Evolutionary conservation across 2,797 vertebrate genomes (phyloP).

Genomic region (Decapterus maruadsi): DNA sequence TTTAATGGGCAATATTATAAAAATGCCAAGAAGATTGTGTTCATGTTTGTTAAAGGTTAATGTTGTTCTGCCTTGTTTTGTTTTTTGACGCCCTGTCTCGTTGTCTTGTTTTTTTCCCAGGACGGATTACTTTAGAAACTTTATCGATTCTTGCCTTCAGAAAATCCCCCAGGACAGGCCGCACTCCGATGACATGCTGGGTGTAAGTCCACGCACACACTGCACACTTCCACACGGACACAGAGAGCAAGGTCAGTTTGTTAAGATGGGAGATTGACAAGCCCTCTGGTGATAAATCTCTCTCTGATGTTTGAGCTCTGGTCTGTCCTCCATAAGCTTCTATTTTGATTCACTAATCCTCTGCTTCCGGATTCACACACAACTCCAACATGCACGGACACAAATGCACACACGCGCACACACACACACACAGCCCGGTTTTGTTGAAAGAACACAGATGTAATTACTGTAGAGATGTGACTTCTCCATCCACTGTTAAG

Average conservation of each 20-base stretch:
- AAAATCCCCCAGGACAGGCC: slow-evolving; percentile 99
- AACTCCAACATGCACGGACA: slow-evolving; percentile 24
- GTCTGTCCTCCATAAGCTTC: slow-evolving; percentile 61
- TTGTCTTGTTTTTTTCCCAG: slow-evolving; percentile 80
- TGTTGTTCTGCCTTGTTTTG: neutral
- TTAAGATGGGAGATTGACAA: slow-evolving; percentile 54
- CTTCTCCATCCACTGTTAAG: slow-evolving; percentile 58
- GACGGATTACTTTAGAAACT: slow-evolving; percentile 99
- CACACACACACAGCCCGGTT: slow-evolving; percentile 22
- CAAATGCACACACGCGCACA: slow-evolving; percentile 25
- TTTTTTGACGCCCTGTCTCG: slow-evolving; percentile 17
- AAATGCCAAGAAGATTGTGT: no score
- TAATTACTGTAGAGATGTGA: slow-evolving; percentile 66
- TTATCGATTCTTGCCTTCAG: slow-evolving; percentile 99
- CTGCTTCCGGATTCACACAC: slow-evolving; percentile 43
- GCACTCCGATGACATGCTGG: slow-evolving; percentile 97
- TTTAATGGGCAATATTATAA: no score
- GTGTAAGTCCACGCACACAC: slow-evolving; percentile 84
- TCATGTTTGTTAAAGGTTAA: neutral
- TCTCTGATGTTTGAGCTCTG: slow-evolving; percentile 56
- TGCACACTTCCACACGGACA: neutral
- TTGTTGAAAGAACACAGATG: slow-evolving; percentile 47
- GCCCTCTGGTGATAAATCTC: slow-evolving; percentile 59
- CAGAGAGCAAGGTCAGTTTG: slow-evolving; percentile 46
- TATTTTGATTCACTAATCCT: slow-evolving; percentile 75